Base-by-base conservation (phyloP, 2,797 vertebrate species). In the Menidia menidia region DNA sequence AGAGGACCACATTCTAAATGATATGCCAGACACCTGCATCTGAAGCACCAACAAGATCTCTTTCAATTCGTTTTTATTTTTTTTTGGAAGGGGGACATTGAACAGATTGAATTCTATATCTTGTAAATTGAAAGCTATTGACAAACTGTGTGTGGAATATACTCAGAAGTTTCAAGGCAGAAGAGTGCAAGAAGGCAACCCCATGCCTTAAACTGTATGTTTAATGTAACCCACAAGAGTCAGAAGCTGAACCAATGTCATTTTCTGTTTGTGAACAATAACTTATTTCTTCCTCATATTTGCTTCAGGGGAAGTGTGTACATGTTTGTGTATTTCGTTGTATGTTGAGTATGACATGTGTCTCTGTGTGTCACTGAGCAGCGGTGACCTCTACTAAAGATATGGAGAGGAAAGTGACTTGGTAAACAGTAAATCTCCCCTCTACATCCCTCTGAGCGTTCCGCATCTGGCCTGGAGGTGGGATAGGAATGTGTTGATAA, bases 321-420 rank as follows among this genome's bases (percentile, higher is more conserved):
- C n/a, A 15, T 25, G 15, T 62, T 3, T 43, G 12, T 43, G 12
- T 69, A 18, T 15, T 30, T 58, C 32, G 25, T 59, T 47, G 19
- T 58, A 25, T 53, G n/a, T 0, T 45, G 42, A 30, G 14, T 60
- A 13, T 47, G 31, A 6, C 1, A 19, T 60, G 18, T 47, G 71
- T 69, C 54, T 45, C 64, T 63, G 32, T 68, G 9, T 71, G 42
- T 61, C 33, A 76, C 60, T 73, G 33, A 62, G 66, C 76, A 78
- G 67, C 48, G 69, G 71, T 74, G 88, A 92, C 87, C 88, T 91
- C 86, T 86, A 73, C 61, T 80, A 77, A 71, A 90, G 82, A 87
- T 66, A 58, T 41, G 41, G 68, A 82, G 76, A 87, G 67, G 73
- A 85, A 75, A 55, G 62, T 32, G 44, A 51, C 77, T 81, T 61